Base-by-base conservation (phyloP, 2,113 vertebrate genomes). In the Sphyrna mokarran region DNA sequence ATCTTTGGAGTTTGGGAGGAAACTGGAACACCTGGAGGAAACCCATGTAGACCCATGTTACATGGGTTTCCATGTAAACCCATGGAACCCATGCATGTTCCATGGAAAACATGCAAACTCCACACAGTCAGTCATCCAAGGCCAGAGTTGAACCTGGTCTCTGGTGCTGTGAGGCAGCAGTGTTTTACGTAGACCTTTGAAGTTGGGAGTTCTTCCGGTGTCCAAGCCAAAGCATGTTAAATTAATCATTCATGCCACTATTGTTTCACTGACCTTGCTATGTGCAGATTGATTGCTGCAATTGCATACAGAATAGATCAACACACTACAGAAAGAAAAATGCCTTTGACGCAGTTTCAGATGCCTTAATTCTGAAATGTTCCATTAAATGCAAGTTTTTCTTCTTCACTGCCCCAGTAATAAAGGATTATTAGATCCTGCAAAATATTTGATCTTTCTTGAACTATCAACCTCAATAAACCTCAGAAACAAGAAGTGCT, bases 351-450 rank as follows among this genome's bases (percentile, higher is more conserved):
- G 26, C 43, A 87, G 85, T 54, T 87, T 87, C 43, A 22, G 23
- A 54, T 54, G 43, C 85, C 6, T 43, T 22, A 87, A 43, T 87
- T 43, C 20, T 54, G 85, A 54, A 87, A 90, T 0, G 29, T 91
- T n/a, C 58, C 18, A 63, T 91, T 29, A 91, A 91, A 16, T 91
- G 58, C 33, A 63, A 61, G 86, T n/a, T 91, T 91, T 91, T 91
- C 11, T 91, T 63, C 58, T 29, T n/a, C 76, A 80, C 58, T 63
- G 58, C 4, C 29, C 29, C 10, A 16, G 40, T 9, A 43, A 13
- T 63, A 16, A n/a, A 61, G 54, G 87, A 90, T 58, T 16, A 22
- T 66, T 33, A 66, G 89, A 22, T 40, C 80, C 37, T 20, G 37
- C 40, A 20, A 83, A 83, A 40, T 83, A 83, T 40, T 83, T 83